Conservation (phyloP, 2,888 invertebrate species). For the Caenorhabditis angaria region DNA sequence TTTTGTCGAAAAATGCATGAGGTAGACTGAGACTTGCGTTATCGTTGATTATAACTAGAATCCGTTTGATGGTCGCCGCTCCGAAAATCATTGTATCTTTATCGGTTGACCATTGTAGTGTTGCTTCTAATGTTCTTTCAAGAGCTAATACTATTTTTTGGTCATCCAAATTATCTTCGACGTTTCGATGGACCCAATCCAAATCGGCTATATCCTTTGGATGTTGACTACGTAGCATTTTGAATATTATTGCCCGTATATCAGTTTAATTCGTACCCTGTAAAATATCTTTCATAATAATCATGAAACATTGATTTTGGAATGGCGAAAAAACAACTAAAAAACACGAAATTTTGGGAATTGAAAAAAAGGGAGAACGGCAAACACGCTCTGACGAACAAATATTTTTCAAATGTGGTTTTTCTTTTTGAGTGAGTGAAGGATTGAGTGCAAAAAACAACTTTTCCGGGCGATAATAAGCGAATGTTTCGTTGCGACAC, state of each 20-base stretch:
- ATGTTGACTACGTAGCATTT: background rate
- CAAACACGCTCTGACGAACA: no score
- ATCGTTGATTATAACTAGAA: slow-evolving; percentile 26
- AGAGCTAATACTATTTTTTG: slow-evolving; percentile 17
- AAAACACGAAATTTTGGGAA: no score
- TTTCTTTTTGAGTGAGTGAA: no score
- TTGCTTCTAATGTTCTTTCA: slow-evolving; percentile 25
- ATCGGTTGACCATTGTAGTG: slow-evolving; percentile 27
- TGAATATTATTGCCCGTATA: background rate
- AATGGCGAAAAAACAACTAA: no score
- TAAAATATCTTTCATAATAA: background rate
- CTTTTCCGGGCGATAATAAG: no score
- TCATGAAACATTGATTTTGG: no score
- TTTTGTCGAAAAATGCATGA: background rate
- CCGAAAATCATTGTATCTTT: slow-evolving; percentile 37
- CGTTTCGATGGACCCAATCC: background rate
- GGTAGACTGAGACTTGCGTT: slow-evolving; percentile 4
- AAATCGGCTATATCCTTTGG: background rate
- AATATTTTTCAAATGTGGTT: no score
- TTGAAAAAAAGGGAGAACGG: no score
- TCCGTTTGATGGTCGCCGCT: slow-evolving; percentile 47
- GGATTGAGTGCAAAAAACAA: no score
- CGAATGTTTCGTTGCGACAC: no score
- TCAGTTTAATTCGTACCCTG: background rate
- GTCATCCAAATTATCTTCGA: background rate